phyloP scores from a whole-genome alignment of 2,888 invertebrate genomes.

The Hemaris fuciformis region DNA sequence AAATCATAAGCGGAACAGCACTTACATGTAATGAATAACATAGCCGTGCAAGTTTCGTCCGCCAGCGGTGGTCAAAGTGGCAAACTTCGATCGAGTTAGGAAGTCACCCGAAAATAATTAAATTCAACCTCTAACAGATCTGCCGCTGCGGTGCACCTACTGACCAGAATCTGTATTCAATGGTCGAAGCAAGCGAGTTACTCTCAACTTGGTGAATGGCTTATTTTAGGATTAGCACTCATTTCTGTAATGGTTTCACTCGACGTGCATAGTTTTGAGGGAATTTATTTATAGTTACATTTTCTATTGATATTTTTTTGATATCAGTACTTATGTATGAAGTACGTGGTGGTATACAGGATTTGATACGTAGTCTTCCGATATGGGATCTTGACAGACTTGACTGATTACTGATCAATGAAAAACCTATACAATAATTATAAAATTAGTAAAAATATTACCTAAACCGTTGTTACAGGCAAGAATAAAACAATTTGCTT shows the following conservation, averaged over 20 bases:
- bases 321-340: too few relatives aligned
- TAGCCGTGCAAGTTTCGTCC: neutral
- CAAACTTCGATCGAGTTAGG: conserved; percentile 38
- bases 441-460: too few relatives aligned
- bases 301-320: neutral
- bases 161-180: conserved; percentile 23
- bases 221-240: neutral
- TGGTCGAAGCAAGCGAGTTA: conserved; percentile 9
- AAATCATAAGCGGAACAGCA: neutral
- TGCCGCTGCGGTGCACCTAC: conserved; percentile 25
- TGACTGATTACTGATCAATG: too few relatives aligned
- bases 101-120: conserved; percentile 44
- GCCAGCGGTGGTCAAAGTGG: conserved; percentile 29
- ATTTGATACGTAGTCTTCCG: too few relatives aligned
- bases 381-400: too few relatives aligned
- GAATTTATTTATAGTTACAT: neutral
- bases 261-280: neutral
- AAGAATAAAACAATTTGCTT: too few relatives aligned
- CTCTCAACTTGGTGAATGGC: neutral
- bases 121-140: conserved; percentile 32
- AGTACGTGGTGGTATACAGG: too few relatives aligned
- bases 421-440: too few relatives aligned
- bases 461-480: too few relatives aligned
- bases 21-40: neutral
- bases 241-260: neutral